phyloP scores from a whole-genome alignment of 37 sponge, comb jelly and placozoan genomes.

The Theonella swinhoei region DNA sequence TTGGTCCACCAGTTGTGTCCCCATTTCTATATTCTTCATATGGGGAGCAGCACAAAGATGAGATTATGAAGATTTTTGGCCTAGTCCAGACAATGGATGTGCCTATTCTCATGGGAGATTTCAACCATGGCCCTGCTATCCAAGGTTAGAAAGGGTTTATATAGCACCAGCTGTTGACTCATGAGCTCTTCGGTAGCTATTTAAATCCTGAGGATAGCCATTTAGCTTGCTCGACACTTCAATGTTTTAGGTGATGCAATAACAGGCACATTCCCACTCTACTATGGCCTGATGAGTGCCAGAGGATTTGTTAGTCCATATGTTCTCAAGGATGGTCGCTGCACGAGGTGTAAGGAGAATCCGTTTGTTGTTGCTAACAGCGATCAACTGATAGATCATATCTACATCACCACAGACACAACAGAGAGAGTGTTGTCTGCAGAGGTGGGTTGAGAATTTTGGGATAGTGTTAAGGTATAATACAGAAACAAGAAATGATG shows the following conservation, averaged over 20 bases:
- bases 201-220: no score
- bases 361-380: neutral
- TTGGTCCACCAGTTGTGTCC: slow-evolving; percentile 23
- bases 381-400: slow-evolving; percentile 9
- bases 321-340: slow-evolving; percentile 2
- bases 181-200: no score
- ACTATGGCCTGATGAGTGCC: slow-evolving; percentile 25
- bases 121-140: slow-evolving; percentile 26
- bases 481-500: no score
- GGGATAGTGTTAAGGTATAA: no score
- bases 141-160: neutral
- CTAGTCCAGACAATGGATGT: neutral
- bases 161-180: no score
- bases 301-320: slow-evolving; percentile 24
- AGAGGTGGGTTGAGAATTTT: slow-evolving; percentile 1
- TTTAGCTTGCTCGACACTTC: no score
- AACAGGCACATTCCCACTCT: neutral
- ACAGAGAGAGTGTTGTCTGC: slow-evolving; percentile 1
- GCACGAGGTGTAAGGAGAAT: slow-evolving; percentile 8
- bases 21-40: slow-evolving; percentile 17
- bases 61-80: neutral
- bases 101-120: slow-evolving; percentile 29
- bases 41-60: slow-evolving; percentile 21
- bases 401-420: slow-evolving; percentile 12
- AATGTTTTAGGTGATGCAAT: neutral